A percentile compares a stretch with the other conserved stretches of the same genome.
phyloP scores from a whole-genome alignment of 2,113 vertebrate species.

The Sinocyclocheilus anshuiensis region DNA sequence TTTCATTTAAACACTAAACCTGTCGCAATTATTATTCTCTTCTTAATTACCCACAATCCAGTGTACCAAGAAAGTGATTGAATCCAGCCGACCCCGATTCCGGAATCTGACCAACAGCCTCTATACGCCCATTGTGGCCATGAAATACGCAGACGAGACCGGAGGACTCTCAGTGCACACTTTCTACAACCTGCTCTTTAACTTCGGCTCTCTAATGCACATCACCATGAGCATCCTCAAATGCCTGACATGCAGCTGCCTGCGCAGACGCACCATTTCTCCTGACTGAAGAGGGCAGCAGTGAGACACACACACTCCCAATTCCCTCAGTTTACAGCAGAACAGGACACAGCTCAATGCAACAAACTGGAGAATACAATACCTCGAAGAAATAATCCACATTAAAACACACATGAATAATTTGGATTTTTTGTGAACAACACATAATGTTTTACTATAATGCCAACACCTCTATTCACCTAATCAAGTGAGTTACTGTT shows the following conservation, averaged over 20 bases:
- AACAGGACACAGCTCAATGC: neutral
- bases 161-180: conserved; percentile 79
- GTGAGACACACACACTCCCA: neutral
- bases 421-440: too few relatives aligned
- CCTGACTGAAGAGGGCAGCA: conserved; percentile 72
- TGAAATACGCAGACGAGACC: conserved; percentile 82
- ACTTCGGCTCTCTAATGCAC: conserved; percentile 81
- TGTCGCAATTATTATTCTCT: neutral
- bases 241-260: conserved; percentile 85
- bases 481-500: conserved; percentile 2
- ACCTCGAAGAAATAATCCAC: too few relatives aligned
- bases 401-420: too few relatives aligned
- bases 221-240: conserved; percentile 74
- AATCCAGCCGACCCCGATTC: conserved; percentile 77
- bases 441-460: too few relatives aligned
- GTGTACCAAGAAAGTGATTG: conserved; percentile 81
- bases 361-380: neutral
- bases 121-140: conserved; percentile 81
- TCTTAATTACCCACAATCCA: conserved; percentile 45
- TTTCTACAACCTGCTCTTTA: conserved; percentile 83
- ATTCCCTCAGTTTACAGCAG: neutral
- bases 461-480: neutral
- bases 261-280: conserved; percentile 74
- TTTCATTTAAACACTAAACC: neutral
- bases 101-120: conserved; percentile 81